Conservation (phyloP, 2,113 vertebrate species). For the Dolichallabes microphthalmus region DNA sequence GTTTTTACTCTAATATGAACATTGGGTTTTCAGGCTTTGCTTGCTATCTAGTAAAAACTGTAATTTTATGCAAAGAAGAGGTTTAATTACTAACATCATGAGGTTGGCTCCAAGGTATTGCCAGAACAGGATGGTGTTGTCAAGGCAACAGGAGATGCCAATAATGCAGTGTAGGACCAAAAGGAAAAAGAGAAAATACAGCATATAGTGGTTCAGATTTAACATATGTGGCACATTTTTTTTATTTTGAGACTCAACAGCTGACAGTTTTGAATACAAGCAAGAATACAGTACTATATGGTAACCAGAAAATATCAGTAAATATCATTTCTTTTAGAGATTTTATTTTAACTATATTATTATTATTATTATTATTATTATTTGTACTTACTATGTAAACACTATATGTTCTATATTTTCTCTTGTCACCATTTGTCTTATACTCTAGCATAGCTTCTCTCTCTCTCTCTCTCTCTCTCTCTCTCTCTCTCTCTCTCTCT, state of each 20-base stretch:
- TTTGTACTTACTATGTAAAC: background rate
- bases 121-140: conserved; percentile 53
- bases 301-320: background rate
- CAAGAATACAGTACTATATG: background rate
- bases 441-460: background rate
- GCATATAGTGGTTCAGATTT: background rate
- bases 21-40: background rate
- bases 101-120: conserved; percentile 46
- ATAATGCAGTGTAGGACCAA: conserved; percentile 48
- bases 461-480: background rate
- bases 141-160: conserved; percentile 61
- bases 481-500: background rate
- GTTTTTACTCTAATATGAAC: background rate
- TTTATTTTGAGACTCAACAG: background rate
- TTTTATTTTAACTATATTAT: background rate
- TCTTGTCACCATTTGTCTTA: background rate
- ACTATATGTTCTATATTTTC: background rate
- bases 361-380: conserved; percentile 10
- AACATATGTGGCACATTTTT: background rate
- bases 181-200: conserved; percentile 34
- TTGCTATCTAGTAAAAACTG: background rate
- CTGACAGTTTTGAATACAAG: background rate
- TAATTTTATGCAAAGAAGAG: conserved; percentile 34
- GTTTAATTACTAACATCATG: conserved; percentile 58
- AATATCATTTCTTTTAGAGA: background rate